These are phyloP conservation scores for Campopleginae sp. DNA, from an alignment of 2,888 invertebrate species.

Conservation along the genomic window DNA sequence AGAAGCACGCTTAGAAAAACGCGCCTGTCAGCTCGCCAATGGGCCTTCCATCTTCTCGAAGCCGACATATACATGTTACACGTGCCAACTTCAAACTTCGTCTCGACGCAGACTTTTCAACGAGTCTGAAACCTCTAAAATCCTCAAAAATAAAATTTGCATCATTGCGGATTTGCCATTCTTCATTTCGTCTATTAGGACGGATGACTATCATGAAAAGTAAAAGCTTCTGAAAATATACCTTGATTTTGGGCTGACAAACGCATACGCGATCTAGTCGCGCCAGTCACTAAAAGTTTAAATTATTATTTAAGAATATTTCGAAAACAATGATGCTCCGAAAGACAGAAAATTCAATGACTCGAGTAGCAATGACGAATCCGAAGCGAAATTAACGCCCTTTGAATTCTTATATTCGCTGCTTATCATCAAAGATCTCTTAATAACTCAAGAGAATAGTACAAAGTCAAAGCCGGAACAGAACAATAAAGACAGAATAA, in stretches of 20 bases:
- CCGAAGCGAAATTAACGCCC: background rate
- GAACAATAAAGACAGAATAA: background rate
- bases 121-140: background rate
- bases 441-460: background rate
- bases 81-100: background rate
- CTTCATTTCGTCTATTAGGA: background rate
- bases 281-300: too few species aligned
- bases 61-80: constrained; percentile 31
- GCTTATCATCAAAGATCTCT: background rate
- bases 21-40: constrained; percentile 43
- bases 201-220: background rate
- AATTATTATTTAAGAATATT: background rate
- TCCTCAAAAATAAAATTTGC: background rate
- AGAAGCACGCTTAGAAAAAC: constrained; percentile 49
- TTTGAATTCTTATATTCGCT: background rate
- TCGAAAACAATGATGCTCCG: background rate
- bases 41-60: constrained; percentile 41
- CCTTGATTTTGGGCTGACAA: background rate
- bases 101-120: constrained; percentile 11
- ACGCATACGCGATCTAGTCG: too few species aligned
- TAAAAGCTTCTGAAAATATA: background rate
- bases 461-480: background rate
- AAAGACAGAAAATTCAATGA: background rate
- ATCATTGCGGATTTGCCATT: background rate
- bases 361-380: background rate